phyloP scores from a whole-genome alignment of 2,797 vertebrate species.

The Oreonectes daqikongensis region DNA sequence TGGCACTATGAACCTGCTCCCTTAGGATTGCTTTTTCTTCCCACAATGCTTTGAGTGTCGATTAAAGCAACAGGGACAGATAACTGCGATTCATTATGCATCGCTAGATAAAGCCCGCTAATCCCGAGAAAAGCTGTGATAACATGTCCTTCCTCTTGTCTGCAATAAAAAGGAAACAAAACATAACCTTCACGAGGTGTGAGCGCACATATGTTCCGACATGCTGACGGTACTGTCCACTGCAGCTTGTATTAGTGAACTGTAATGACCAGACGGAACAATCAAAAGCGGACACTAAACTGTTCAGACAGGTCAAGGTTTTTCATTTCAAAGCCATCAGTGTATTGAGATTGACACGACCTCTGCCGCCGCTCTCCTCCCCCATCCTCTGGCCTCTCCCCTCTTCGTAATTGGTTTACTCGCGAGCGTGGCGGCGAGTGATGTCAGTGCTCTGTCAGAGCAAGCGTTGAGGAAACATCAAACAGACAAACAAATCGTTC shows the following conservation, averaged over 20 bases:
- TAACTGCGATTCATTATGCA: conserved; percentile 45
- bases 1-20: conserved; percentile 33
- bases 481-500: conserved; percentile 32
- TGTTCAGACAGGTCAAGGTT: conserved; percentile 56
- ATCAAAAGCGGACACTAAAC: conserved; percentile 56
- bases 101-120: conserved; percentile 41
- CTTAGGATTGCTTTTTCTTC: conserved; percentile 25
- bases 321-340: conserved; percentile 58
- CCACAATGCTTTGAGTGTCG: conserved; percentile 40
- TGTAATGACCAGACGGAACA: conserved; percentile 48
- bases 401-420: conserved; percentile 58
- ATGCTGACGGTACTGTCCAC: conserved; percentile 14
- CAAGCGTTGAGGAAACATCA: conserved; percentile 24
- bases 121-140: conserved; percentile 46
- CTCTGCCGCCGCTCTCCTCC: conserved; percentile 37
- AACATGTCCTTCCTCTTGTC: conserved; percentile 40
- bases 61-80: conserved; percentile 45
- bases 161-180: conserved; percentile 35
- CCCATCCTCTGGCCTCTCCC: conserved; percentile 13
- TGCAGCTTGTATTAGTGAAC: conserved; percentile 33
- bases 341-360: conserved; percentile 52
- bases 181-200: conserved; percentile 38
- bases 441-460: conserved; percentile 48
- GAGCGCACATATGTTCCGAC: conserved; percentile 4
- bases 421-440: conserved; percentile 25